phyloP scores from a whole-genome alignment of 23 tunicate species.

The Botrylloides violaceus region DNA sequence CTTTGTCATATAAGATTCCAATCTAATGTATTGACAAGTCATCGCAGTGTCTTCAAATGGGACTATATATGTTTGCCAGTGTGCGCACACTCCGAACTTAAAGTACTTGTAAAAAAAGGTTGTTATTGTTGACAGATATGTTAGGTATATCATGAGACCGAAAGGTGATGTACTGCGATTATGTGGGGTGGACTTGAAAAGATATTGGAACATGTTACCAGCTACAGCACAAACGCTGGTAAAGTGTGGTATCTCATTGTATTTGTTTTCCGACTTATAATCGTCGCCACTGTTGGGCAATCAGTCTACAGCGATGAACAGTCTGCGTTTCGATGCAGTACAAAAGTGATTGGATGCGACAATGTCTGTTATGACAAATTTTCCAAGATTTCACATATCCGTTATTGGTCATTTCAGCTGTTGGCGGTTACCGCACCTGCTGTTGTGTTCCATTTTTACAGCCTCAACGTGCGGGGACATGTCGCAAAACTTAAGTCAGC shows the following conservation, averaged over 20 bases:
- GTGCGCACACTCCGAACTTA: too few species aligned
- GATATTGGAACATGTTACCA: constrained; percentile 42
- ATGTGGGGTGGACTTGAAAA: constrained; percentile 75
- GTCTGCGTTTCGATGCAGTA: constrained; percentile 86
- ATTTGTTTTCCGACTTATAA: constrained; percentile 68
- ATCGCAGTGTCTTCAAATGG: too few species aligned
- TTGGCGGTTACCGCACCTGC: constrained; percentile 58
- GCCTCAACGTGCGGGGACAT: constrained; percentile 29
- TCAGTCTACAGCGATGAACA: constrained; percentile 88
- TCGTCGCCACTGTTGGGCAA: constrained; percentile 61
- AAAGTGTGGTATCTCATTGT: constrained; percentile 67
- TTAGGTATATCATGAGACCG: too few species aligned
- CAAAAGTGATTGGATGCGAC: constrained; percentile 87
- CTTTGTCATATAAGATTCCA: too few species aligned
- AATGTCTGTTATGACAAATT: constrained; percentile 92
- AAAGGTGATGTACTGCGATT: too few species aligned
- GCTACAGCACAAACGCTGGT: constrained; percentile 58
- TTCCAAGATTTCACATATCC: constrained; percentile 90
- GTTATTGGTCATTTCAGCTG: constrained; percentile 90
- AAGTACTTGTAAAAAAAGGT: too few species aligned
- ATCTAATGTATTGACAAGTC: too few species aligned
- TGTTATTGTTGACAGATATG: too few species aligned
- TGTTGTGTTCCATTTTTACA: constrained; percentile 67
- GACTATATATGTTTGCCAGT: too few species aligned
- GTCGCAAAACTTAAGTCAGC: constrained; percentile 41